phyloP scores from a whole-genome alignment of 2,113 vertebrate species.

The Gobiocypris rarus region DNA sequence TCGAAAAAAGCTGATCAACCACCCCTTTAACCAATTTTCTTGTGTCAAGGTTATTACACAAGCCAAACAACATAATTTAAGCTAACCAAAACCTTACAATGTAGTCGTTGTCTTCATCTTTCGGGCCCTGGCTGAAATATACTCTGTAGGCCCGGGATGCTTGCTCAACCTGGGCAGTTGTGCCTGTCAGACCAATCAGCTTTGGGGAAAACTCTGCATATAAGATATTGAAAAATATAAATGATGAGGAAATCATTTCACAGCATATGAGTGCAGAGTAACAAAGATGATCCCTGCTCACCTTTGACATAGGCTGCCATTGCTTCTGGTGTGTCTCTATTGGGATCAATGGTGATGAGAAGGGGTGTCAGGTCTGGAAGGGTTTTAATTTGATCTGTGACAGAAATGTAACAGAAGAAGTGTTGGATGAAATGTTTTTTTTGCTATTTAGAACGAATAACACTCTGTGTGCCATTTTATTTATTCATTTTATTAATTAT shows the following conservation, averaged over 20 bases:
- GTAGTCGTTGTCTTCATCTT: conserved; percentile 94
- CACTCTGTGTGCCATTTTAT: not conserved
- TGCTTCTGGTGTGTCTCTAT: conserved; percentile 87
- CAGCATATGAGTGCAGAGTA: not conserved
- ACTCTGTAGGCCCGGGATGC: conserved; percentile 90
- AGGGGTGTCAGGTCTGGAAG: conserved; percentile 89
- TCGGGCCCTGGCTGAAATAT: conserved; percentile 95
- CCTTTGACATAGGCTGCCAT: conserved; percentile 90
- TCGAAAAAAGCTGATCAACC: too few species aligned
- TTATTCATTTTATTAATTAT: too few species aligned
- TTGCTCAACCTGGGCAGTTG: conserved; percentile 77
- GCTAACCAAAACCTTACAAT: conserved; percentile 83
- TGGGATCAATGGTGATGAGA: conserved; percentile 95
- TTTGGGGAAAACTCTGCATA: conserved; percentile 92
- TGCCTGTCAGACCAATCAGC: conserved; percentile 90
- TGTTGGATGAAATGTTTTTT: not conserved
- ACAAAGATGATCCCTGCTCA: conserved; percentile 55
- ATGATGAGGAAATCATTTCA: not conserved
- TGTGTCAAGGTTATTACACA: not conserved
- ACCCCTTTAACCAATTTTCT: not conserved
- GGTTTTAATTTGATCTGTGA: conserved; percentile 82
- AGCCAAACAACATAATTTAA: not conserved
- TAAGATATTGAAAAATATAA: not conserved
- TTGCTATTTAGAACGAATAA: not conserved
- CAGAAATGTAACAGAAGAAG: conserved; percentile 1